Evolutionary conservation across 30 jellyfish, hydroid and myxozoan species (phyloP).

Genomic region (Pelagia noctiluca): DNA sequence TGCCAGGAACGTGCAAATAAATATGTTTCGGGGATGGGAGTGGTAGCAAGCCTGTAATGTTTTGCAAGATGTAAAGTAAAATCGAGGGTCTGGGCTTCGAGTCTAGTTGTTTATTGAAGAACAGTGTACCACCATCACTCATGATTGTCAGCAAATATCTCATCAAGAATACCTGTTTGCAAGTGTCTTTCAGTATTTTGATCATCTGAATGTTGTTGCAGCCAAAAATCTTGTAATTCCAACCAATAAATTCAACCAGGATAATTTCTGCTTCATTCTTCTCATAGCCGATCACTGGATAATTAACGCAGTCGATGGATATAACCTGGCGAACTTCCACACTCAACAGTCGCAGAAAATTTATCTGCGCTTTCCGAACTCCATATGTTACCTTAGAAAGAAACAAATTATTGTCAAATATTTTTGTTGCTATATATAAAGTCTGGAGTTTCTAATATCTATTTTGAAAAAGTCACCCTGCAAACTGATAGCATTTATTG

Average conservation of each 20-base stretch:
- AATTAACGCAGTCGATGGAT: conserved; percentile 52
- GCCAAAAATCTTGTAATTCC: conserved; percentile 80
- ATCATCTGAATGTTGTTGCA: conserved; percentile 53
- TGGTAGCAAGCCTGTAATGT: no score
- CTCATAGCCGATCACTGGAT: conserved; percentile 35
- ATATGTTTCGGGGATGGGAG: no score
- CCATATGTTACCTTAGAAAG: conserved; percentile 79
- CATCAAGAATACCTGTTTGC: conserved; percentile 66
- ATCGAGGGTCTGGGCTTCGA: no score
- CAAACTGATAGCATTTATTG: no score
- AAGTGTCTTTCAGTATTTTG: conserved; percentile 65
- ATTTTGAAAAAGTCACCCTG: no score
- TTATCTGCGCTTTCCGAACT: conserved; percentile 80
- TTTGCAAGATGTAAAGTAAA: no score
- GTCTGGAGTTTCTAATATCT: no score
- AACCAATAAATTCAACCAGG: conserved; percentile 74
- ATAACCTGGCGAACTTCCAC: conserved; percentile 70
- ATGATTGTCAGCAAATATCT: not conserved
- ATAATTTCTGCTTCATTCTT: conserved; percentile 35
- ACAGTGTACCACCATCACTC: no score
- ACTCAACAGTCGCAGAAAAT: conserved; percentile 81
- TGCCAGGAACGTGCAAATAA: no score
- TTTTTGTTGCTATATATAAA: no score
- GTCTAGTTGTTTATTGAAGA: no score
- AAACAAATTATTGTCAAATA: no score